Conservation (phyloP, 2,888 invertebrate species). For the Syrphus vitripennis region DNA sequence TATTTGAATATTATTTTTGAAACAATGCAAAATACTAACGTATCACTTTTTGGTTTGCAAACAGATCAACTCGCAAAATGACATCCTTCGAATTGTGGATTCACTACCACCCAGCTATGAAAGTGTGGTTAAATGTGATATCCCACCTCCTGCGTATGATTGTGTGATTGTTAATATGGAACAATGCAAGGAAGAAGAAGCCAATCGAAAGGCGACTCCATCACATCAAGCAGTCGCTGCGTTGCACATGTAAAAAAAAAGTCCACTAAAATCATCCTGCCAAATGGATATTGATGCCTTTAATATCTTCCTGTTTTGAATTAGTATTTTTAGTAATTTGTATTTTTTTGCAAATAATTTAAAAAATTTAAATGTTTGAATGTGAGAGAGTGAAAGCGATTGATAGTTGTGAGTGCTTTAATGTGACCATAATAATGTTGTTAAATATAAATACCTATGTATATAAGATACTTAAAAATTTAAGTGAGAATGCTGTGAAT, state of each 20-base stretch:
- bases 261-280: slow-evolving; percentile 5
- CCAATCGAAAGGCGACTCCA: slow-evolving; percentile 72
- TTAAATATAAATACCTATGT: not conserved
- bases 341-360: slow-evolving; percentile 35
- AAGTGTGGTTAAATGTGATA: slow-evolving; percentile 79
- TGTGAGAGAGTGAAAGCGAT: not conserved
- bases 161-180: slow-evolving; percentile 79
- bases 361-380: slow-evolving; percentile 22
- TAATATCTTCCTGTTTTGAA: slow-evolving; percentile 28
- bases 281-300: slow-evolving; percentile 29
- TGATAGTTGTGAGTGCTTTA: slow-evolving; percentile 20
- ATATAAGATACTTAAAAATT: not conserved
- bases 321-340: slow-evolving; percentile 59
- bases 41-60: not conserved
- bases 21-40: not conserved
- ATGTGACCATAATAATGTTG: not conserved
- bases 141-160: slow-evolving; percentile 81
- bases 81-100: slow-evolving; percentile 79
- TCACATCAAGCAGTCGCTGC: slow-evolving; percentile 67
- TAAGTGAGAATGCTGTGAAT: slow-evolving; percentile 64
- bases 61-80: slow-evolving; percentile 80
- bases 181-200: slow-evolving; percentile 76
- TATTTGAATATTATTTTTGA: not conserved
- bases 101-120: slow-evolving; percentile 81
- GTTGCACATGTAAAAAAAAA: slow-evolving; percentile 75